These are phyloP conservation scores for Formica selysi DNA, from an alignment of 1,140 invertebrate species.

Conservation along the genomic window DNA sequence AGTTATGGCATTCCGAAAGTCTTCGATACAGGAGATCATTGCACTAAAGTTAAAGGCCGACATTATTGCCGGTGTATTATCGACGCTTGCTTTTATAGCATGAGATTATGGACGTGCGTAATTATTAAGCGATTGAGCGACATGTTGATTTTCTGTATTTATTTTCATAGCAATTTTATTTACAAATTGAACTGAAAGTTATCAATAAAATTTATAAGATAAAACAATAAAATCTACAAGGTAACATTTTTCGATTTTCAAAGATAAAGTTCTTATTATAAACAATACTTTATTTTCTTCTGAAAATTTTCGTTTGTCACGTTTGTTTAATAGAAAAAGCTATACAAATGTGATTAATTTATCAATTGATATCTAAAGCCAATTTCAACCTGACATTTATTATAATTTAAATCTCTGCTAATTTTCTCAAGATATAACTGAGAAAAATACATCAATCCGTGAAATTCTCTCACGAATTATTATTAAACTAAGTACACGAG, in stretches of 20 bases:
- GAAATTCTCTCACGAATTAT: neutral
- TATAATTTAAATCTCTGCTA: neutral
- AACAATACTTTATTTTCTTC: neutral
- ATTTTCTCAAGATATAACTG: neutral
- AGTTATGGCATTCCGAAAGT: constrained; percentile 75
- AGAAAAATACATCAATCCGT: neutral
- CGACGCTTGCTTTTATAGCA: constrained; percentile 36
- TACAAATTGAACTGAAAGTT: neutral
- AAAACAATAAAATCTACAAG: too few species aligned
- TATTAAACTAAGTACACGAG: neutral
- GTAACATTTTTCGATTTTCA: neutral
- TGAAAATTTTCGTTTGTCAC: neutral
- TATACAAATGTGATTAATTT: neutral
- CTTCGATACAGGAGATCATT: constrained; percentile 54
- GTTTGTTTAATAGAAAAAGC: neutral
- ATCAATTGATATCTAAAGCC: neutral
- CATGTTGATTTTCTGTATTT: constrained; percentile 30
- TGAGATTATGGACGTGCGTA: constrained; percentile 30
- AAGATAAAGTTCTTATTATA: neutral
- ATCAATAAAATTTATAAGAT: constrained; percentile 3
- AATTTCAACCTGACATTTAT: neutral
- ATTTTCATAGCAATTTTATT: neutral
- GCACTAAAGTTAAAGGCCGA: constrained; percentile 56
- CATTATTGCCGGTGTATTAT: constrained; percentile 44
- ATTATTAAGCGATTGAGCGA: constrained; percentile 31